phyloP scores from a whole-genome alignment of 2,888 invertebrate species.

The Pristionchus mayeri region DNA sequence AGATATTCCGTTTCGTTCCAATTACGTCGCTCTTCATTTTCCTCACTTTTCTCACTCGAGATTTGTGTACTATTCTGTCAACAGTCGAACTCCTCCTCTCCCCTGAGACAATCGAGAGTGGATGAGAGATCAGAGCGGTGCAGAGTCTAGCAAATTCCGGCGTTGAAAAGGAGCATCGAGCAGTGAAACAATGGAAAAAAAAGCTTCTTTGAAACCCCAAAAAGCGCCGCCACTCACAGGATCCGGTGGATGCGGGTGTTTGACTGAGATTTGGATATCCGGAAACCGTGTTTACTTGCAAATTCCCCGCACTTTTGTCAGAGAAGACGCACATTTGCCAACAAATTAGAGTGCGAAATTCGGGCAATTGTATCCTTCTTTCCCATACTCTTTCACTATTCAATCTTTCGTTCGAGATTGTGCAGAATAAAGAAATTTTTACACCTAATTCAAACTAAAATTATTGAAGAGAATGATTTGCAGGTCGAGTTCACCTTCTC shows the following conservation, averaged over 20 bases:
- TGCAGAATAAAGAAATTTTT: neutral
- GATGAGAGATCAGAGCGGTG: neutral
- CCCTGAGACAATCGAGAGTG: neutral
- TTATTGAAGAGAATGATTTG: neutral
- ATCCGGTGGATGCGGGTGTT: neutral
- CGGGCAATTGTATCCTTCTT: no score
- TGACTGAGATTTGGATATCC: neutral
- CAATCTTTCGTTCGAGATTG: no score
- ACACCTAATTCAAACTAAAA: neutral
- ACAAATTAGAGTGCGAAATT: no score
- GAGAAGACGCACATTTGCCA: no score
- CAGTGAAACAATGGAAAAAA: constrained; percentile 3
- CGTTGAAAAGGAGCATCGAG: neutral
- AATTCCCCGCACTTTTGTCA: no score
- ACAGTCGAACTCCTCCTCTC: neutral
- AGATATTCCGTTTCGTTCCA: constrained; percentile 15
- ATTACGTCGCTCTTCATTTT: neutral
- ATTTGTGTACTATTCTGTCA: constrained; percentile 29
- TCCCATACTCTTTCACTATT: no score
- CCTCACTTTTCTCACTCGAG: neutral
- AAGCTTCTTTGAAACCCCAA: neutral
- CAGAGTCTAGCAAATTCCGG: constrained; percentile 18
- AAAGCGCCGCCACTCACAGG: neutral
- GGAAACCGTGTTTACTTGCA: no score
- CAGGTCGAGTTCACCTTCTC: constrained; percentile 42